These are phyloP conservation scores for Apodemus agrarius DNA, from an alignment of 2,797 vertebrate species.

Conservation along the genomic window DNA sequence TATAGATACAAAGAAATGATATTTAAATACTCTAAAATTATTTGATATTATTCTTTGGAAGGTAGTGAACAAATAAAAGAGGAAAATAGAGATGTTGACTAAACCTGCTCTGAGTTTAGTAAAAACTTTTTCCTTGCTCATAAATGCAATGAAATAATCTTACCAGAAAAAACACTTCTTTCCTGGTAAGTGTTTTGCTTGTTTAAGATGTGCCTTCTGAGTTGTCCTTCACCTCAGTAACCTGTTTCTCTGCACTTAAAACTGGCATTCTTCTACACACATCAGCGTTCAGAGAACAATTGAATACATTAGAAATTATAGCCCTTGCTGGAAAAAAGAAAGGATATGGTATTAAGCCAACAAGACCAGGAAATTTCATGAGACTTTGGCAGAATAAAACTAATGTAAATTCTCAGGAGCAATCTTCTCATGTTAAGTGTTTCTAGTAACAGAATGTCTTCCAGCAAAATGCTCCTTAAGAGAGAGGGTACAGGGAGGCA, in stretches of 20 bases:
- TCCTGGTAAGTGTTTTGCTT: background rate
- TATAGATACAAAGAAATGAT: slow-evolving; percentile 30
- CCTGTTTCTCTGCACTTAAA: background rate
- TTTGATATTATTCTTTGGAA: background rate
- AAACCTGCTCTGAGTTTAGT: background rate
- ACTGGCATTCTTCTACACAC: slow-evolving; percentile 17
- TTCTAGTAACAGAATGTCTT: slow-evolving; percentile 74
- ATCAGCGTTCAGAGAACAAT: slow-evolving; percentile 42
- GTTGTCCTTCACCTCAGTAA: background rate
- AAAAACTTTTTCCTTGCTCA: background rate
- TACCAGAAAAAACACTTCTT: background rate
- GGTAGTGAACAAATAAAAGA: background rate
- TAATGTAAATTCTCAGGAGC: slow-evolving; percentile 56
- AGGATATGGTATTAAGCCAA: slow-evolving; percentile 53
- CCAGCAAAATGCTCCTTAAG: slow-evolving; percentile 60
- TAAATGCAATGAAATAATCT: background rate
- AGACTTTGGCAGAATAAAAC: slow-evolving; percentile 62
- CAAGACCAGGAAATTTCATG: slow-evolving; percentile 46
- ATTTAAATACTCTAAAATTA: background rate
- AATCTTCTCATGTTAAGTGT: slow-evolving; percentile 65
- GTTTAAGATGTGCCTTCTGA: slow-evolving; percentile 1
- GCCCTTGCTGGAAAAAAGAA: slow-evolving; percentile 60
- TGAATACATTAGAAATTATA: slow-evolving; percentile 63
- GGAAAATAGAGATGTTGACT: background rate
- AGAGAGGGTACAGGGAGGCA: background rate